Base-by-base conservation (phyloP, 1,140 invertebrate species). In the Ceratina australensis region DNA sequence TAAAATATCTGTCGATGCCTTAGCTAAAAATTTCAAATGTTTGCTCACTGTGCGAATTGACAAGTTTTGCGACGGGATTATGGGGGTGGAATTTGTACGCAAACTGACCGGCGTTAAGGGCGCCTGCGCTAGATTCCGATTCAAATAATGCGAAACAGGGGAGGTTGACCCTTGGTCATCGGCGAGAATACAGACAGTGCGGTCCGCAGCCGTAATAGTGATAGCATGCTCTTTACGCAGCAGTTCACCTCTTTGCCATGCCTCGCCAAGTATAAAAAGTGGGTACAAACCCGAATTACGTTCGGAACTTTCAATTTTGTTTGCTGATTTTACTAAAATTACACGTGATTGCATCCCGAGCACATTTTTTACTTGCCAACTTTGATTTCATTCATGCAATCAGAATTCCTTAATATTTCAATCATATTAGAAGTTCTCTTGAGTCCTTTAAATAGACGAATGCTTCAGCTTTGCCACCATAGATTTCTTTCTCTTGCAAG, bases 101-200 rank as follows among this genome's bases (percentile, higher is more conserved):
- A 10, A 76, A 0, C 18, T 54, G 59, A 18, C 0, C 33, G 15
- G 0, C 33, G 15, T 15, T 50, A 28, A 64, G 59, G 15, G 81
- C 85, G 85, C 78, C 49, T 86, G 85, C 85, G 85, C 78, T 24
- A 59, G 33, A 15, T 59, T 52, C 26, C 18, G 74, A 59, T 84
- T 80, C 66, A 68, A 79, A 82, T 66, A 79, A 83, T 85, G 81
- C 24, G 64, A 84, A 88, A 77, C 63, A 86, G 75, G 85, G 86
- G 87, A 87, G 89, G 81, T 92, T 92, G 90, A 92, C 90, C 91
- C 88, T 88, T 89, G 90, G 91, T 91, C 90, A 92, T 87, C 89
- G 88, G 73, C 83, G 83, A 88, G 72, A 81, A 85, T 80, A 79
- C 84, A 88, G 81, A 87, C 88, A 91, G 90, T 91, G 59, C 73